Evolutionary conservation across 2,888 invertebrate species (phyloP).

Genomic region (Entomobrya multifasciata): DNA sequence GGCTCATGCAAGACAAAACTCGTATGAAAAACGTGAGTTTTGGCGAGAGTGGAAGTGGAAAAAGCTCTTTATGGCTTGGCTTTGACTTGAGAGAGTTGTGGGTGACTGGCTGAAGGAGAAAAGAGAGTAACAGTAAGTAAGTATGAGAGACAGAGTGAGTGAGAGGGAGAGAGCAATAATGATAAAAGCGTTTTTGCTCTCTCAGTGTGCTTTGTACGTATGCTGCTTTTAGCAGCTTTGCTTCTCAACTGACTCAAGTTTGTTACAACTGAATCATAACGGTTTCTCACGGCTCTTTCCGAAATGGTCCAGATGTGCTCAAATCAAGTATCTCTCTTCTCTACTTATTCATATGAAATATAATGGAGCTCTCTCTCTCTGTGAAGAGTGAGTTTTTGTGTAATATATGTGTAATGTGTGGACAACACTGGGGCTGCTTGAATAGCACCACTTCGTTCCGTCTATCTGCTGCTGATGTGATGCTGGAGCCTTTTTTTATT

Average conservation of each 20-base stretch:
- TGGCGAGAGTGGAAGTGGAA: not conserved
- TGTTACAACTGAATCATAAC: slow-evolving; percentile 64
- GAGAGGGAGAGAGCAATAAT: not conserved
- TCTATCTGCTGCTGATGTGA: not conserved
- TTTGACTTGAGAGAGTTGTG: slow-evolving; percentile 34
- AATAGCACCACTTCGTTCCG: not conserved
- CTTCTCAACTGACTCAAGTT: slow-evolving; percentile 33
- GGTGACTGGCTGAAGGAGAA: slow-evolving; percentile 44
- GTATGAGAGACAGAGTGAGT: not conserved
- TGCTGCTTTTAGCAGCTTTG: not conserved
- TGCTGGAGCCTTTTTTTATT: not conserved
- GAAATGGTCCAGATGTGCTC: slow-evolving; percentile 50
- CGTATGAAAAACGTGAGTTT: not conserved
- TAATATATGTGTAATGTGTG: no score
- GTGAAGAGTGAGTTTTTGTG: no score
- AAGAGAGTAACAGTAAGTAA: slow-evolving; percentile 35
- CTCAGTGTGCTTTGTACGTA: not conserved
- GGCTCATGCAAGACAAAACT: not conserved
- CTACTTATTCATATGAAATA: no score
- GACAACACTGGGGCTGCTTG: not conserved
- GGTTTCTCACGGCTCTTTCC: slow-evolving; percentile 68
- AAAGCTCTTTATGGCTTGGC: not conserved
- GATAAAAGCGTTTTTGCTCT: not conserved
- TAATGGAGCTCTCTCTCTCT: no score
- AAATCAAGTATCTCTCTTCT: not conserved